A percentile compares a stretch with the other conserved stretches of the same genome.
Evolutionary conservation across 2,113 vertebrate genomes (phyloP).

Genomic region (Aphelocoma coerulescens): DNA sequence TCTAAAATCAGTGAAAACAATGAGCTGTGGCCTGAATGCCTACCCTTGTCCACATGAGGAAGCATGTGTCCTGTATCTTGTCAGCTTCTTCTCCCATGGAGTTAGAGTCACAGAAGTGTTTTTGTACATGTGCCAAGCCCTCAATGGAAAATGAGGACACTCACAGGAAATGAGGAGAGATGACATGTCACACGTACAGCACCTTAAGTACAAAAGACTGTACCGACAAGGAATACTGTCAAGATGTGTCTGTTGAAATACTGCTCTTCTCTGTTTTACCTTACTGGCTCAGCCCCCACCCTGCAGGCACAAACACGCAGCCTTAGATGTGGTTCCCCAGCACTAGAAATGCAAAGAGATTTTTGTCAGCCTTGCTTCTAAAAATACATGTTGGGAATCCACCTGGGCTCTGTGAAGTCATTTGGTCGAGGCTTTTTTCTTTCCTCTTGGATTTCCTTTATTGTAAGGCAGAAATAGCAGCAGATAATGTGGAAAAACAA

Average conservation of each 20-base stretch:
- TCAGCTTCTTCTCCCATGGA: background rate
- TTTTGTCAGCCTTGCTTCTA: background rate
- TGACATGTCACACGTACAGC: background rate
- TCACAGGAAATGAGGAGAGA: background rate
- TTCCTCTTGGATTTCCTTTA: background rate
- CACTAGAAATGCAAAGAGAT: background rate
- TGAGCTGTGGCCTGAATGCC: background rate
- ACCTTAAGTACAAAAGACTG: background rate
- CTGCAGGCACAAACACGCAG: accelerated
- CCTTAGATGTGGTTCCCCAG: background rate
- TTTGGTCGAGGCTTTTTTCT: accelerated
- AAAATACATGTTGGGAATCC: background rate
- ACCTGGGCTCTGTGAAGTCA: background rate
- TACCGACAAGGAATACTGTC: background rate
- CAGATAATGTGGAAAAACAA: background rate
- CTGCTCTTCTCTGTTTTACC: background rate
- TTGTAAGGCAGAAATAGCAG: background rate
- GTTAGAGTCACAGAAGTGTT: background rate
- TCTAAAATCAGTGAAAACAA: background rate
- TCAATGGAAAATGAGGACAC: background rate
- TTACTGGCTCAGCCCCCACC: background rate
- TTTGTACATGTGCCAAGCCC: background rate
- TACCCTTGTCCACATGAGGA: background rate
- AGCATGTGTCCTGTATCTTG: background rate
- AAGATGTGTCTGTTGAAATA: background rate